phyloP scores from a whole-genome alignment of 1,140 invertebrate species.

The Phocides pigmalion region DNA sequence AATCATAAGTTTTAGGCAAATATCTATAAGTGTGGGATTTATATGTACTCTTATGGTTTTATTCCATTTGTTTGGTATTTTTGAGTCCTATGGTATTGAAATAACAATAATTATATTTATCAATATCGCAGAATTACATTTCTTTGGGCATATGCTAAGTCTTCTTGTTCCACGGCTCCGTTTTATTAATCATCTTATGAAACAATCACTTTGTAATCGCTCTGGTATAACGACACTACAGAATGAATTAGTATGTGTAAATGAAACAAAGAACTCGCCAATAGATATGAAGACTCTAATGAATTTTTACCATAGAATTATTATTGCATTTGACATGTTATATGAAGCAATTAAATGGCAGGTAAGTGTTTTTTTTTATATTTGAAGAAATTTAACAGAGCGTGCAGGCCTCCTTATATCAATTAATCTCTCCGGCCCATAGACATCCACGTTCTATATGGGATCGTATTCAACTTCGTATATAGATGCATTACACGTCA shows the following conservation, averaged over 20 bases:
- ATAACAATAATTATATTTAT: conserved; percentile 1
- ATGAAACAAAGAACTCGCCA: conserved; percentile 20
- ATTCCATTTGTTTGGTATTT: neutral
- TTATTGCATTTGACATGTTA: conserved; percentile 59
- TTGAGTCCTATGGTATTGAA: neutral
- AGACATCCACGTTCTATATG: too few species aligned
- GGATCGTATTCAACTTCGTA: too few species aligned
- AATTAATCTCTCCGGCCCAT: too few species aligned
- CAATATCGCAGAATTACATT: conserved; percentile 27
- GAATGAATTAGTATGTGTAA: conserved; percentile 8
- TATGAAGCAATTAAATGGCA: conserved; percentile 69
- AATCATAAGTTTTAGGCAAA: conserved; percentile 14
- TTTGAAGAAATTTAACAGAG: too few species aligned
- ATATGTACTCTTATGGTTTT: neutral
- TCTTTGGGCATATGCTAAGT: conserved; percentile 31
- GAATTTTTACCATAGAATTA: conserved; percentile 59
- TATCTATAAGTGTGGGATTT: conserved; percentile 6
- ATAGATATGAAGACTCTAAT: conserved; percentile 58
- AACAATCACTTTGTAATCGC: neutral
- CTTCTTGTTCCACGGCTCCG: conserved; percentile 25
- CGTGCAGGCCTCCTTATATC: too few species aligned
- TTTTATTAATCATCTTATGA: conserved; percentile 22
- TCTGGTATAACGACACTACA: conserved; percentile 1
- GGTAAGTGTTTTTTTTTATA: conserved; percentile 53
- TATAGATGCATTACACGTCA: too few species aligned